Conservation (phyloP, 2,113 vertebrate species). For the Rostratula benghalensis region DNA sequence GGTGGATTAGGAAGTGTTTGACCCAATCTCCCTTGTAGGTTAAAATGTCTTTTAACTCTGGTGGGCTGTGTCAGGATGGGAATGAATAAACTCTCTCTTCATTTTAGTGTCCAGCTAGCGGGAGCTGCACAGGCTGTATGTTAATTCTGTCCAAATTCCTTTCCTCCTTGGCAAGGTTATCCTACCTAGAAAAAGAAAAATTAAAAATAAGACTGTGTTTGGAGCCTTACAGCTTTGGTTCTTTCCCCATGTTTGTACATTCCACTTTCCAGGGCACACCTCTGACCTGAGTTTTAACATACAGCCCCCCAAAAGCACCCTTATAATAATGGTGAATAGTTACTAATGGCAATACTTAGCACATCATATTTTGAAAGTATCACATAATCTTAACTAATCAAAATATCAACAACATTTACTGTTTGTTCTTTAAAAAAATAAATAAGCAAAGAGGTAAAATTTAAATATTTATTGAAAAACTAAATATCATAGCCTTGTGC, state of each 20-base stretch:
- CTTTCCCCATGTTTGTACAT: constrained; percentile 27
- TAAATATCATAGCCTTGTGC: constrained; percentile 55
- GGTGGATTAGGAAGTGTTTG: background rate
- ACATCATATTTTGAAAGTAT: background rate
- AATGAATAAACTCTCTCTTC: constrained; percentile 37
- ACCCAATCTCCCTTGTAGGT: background rate
- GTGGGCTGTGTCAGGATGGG: background rate
- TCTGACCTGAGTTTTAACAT: constrained; percentile 24
- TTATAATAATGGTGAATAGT: background rate
- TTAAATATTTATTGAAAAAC: constrained; percentile 69
- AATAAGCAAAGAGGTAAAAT: constrained; percentile 70
- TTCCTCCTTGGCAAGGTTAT: constrained; percentile 42
- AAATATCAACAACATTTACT: constrained; percentile 69
- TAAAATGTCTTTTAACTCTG: constrained; percentile 29
- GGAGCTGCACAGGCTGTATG: background rate
- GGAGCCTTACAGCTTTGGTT: background rate
- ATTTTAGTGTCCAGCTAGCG: background rate
- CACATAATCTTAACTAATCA: constrained; percentile 44
- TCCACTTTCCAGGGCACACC: constrained; percentile 50
- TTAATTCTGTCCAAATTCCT: constrained; percentile 29
- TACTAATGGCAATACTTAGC: background rate
- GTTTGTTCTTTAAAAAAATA: constrained; percentile 65
- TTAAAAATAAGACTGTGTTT: constrained; percentile 51
- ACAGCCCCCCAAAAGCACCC: background rate
- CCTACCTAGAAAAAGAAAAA: constrained; percentile 63